Conservation (phyloP, 2,888 invertebrate species). For the Eristalis intricaria region DNA sequence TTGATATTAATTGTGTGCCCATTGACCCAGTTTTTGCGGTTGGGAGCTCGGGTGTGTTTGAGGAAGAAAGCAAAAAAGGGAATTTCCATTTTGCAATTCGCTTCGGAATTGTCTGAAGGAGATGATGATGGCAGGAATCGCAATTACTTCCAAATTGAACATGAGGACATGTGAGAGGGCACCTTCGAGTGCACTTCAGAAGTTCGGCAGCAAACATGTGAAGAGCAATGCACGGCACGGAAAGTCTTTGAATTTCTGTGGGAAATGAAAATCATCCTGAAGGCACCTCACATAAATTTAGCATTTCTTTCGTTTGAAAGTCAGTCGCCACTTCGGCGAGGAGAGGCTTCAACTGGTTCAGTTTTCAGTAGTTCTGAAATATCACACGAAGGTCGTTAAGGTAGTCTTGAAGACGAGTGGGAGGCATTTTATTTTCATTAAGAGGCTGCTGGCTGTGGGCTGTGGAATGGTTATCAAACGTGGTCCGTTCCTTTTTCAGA, state of each 20-base stretch:
- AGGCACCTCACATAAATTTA: no score
- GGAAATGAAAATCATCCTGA: no score
- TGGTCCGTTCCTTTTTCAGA: no score
- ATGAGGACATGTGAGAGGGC: neutral
- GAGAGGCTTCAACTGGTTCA: neutral
- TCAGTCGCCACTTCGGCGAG: neutral
- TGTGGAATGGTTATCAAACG: no score
- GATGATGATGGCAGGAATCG: neutral
- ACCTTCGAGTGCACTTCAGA: neutral
- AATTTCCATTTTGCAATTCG: neutral
- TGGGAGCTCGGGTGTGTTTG: neutral
- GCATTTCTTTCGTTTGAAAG: no score
- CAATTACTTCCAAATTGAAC: neutral
- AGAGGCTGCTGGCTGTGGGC: no score
- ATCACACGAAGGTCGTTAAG: no score
- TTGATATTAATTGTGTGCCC: conserved; percentile 21
- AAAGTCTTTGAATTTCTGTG: no score
- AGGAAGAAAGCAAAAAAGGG: neutral
- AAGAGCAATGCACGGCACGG: neutral
- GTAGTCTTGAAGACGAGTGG: no score
- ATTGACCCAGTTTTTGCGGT: conserved; percentile 19
- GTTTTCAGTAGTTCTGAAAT: no score
- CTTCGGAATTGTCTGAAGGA: neutral
- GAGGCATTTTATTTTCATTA: no score
- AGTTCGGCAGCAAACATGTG: neutral